Evolutionary conservation across 2,888 invertebrate species (phyloP), one percentile per base, ranked within the genome.

Genomic region (Lobophora halterata): DNA sequence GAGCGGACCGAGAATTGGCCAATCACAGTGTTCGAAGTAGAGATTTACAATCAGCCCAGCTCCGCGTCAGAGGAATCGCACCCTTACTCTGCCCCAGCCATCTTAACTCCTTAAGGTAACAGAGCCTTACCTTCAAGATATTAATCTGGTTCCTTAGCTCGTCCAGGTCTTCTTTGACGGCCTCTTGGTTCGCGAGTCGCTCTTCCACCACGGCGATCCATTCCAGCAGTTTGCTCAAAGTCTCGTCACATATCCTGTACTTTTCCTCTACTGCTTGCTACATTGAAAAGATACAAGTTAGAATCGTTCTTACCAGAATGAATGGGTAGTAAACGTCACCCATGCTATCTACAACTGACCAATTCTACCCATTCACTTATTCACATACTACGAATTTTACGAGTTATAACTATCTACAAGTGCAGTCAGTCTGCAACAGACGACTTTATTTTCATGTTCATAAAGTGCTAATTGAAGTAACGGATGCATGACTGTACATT

Each of bases 211-310:
- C 93, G 11, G 91, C 90, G 57, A 97, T 93, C 97, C 97, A 97
- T 77, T 94, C 93, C 58, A 96, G 88, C 40, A 97, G 89, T 71
- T 95, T 95, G 47, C 92, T 92, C 42, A 97, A 89, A 21, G 93
- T 94, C 75, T 96, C 95, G 78, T 96, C 95, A 81, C 96, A 97
- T 62, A 95, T 89, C 72, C 94, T 94, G 90, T 96, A 97, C 81
- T 96, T 96, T 79, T 97, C 97, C 86, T 97, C 95, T 60, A 97
- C 95, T 68, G 97, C 97, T 95, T 96, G 96, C 97, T 97, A 90
- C 55, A 79, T 55, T 31, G 63, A 74, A 43, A 41, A 26, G 25
- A 50, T 57, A 48, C 66, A 13, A 11, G 5, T 6, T 23, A 28
- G 39, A 38, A 35, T n/a, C 9, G 16, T 18, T 4, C 5, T 4